Conservation (phyloP, 2,888 invertebrate species). For the Agapostemon virescens region DNA sequence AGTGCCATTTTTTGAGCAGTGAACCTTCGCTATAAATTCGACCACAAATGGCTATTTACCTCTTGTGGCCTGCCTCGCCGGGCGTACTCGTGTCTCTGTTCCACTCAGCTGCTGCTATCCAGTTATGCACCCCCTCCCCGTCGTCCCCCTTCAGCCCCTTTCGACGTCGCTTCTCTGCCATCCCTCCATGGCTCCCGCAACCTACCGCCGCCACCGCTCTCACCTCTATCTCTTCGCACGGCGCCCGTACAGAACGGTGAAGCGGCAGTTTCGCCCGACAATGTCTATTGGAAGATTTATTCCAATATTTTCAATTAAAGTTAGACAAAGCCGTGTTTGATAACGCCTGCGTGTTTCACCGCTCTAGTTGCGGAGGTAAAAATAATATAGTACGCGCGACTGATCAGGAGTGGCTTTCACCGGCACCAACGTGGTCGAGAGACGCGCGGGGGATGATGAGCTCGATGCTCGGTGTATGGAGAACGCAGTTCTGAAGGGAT, state of each 20-base stretch:
- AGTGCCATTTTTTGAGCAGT: slow-evolving; percentile 61
- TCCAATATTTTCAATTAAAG: slow-evolving; percentile 81
- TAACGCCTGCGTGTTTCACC: slow-evolving; percentile 74
- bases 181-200: background rate
- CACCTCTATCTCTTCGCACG: slow-evolving; percentile 53
- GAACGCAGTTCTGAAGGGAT: slow-evolving; percentile 17
- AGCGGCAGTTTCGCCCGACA: slow-evolving; percentile 52
- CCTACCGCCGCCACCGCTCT: slow-evolving; percentile 29
- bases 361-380: slow-evolving; percentile 76
- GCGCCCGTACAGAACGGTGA: slow-evolving; percentile 44
- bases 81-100: slow-evolving; percentile 36
- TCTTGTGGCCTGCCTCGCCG: slow-evolving; percentile 49
- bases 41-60: slow-evolving; percentile 66
- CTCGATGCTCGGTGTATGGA: slow-evolving; percentile 38
- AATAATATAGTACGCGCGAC: slow-evolving; percentile 74
- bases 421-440: slow-evolving; percentile 23
- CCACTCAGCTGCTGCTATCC: slow-evolving; percentile 41
- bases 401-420: slow-evolving; percentile 69
- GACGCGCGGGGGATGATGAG: slow-evolving; percentile 12
- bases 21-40: slow-evolving; percentile 55
- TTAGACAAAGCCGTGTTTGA: slow-evolving; percentile 77
- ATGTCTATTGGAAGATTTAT: slow-evolving; percentile 78
- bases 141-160: slow-evolving; percentile 3
- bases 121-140: slow-evolving; percentile 26
- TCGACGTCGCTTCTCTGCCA: slow-evolving; percentile 12